Evolutionary conservation across 1,140 invertebrate genomes (phyloP).

Genomic region (Tetramorium alpestre): DNA sequence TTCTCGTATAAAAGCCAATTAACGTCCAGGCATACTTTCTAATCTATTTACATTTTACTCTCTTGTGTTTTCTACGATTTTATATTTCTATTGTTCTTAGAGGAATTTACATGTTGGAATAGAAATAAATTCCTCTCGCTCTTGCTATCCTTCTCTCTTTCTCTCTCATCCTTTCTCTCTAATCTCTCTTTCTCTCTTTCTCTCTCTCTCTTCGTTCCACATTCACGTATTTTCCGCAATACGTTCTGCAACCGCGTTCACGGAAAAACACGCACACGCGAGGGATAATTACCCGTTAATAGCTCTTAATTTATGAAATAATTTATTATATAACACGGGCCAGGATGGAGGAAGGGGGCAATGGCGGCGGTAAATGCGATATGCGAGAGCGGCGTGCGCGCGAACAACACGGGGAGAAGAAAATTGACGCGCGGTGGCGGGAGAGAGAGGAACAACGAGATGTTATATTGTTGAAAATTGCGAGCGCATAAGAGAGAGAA

Average conservation of each 20-base stretch:
- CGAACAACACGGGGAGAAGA: conserved; percentile 50
- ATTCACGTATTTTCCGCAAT: conserved; percentile 69
- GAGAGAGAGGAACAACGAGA: conserved; percentile 45
- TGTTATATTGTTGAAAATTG: conserved; percentile 46
- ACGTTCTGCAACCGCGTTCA: conserved; percentile 74
- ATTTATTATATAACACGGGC: conserved; percentile 78
- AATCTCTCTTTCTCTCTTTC: not conserved
- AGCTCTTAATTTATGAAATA: conserved; percentile 80
- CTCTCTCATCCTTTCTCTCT: conserved; percentile 17
- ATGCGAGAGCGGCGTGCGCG: conserved; percentile 45
- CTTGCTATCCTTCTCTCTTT: conserved; percentile 1
- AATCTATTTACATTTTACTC: conserved; percentile 55
- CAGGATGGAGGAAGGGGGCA: conserved; percentile 46
- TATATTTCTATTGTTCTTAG: conserved; percentile 58
- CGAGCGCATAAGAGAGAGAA: not conserved
- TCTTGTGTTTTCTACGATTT: conserved; percentile 48
- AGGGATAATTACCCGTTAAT: conserved; percentile 78
- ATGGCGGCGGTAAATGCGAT: conserved; percentile 56
- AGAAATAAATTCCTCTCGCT: conserved; percentile 42
- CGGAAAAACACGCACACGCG: conserved; percentile 77
- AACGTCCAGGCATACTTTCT: conserved; percentile 42
- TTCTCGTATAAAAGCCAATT: conserved; percentile 35
- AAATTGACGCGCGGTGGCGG: conserved; percentile 50
- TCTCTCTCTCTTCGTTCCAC: conserved; percentile 34
- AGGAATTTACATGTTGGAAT: conserved; percentile 47